Conservation (phyloP, 2,113 vertebrate genomes). For the Macrotis lagotis region DNA sequence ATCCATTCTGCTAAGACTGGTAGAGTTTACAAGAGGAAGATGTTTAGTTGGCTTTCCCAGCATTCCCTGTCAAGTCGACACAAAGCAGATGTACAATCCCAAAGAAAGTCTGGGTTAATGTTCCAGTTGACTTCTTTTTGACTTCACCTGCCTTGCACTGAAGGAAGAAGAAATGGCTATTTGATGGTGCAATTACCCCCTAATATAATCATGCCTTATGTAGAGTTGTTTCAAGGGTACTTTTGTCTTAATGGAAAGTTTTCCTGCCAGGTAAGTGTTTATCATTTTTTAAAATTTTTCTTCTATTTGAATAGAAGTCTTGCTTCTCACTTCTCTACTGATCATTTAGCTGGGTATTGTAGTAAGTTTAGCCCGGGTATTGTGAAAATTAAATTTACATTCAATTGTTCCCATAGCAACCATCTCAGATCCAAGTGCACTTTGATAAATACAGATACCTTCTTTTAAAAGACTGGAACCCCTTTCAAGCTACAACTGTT, state of each 20-base stretch:
- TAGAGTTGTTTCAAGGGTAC: neutral
- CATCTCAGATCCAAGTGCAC: neutral
- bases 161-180: neutral
- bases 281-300: neutral
- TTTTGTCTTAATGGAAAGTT: neutral
- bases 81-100: neutral
- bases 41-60: neutral
- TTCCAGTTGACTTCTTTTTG: neutral
- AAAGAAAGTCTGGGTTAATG: neutral
- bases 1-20: neutral
- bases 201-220: neutral
- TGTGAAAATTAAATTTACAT: neutral
- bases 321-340: neutral
- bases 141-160: neutral
- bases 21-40: neutral
- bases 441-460: neutral
- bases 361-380: neutral
- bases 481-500: neutral
- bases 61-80: neutral
- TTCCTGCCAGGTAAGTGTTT: neutral
- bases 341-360: neutral
- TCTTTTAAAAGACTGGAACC: neutral
- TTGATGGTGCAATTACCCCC: neutral
- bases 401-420: neutral
- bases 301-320: neutral